Percentiles rank a stretch among this genome's conserved stretches.
phyloP scores from a whole-genome alignment of 2,113 vertebrate species.

The Mastomys coucha region DNA sequence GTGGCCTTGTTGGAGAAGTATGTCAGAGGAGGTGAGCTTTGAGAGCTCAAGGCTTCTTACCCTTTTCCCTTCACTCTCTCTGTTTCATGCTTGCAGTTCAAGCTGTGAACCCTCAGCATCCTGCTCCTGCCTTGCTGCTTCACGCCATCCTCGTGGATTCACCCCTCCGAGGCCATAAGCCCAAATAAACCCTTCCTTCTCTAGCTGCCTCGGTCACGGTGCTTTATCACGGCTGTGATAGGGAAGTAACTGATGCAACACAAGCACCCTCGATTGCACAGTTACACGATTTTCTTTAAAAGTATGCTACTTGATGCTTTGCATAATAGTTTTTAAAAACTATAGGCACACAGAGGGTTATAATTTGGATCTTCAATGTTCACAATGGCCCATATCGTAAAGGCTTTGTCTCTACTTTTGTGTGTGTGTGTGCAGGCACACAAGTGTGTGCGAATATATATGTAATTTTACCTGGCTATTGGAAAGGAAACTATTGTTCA shows the following conservation, averaged over 20 bases:
- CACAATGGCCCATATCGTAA: not conserved
- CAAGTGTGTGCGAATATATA: not conserved
- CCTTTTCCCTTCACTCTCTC: not conserved
- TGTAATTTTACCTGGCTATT: not conserved
- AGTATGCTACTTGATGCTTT: not conserved
- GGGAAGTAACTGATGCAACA: not conserved
- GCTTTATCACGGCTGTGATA: not conserved
- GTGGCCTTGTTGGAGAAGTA: not conserved
- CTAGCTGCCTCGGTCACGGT: too few species aligned
- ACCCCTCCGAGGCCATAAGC: not conserved
- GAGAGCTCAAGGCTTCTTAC: not conserved
- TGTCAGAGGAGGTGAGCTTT: not conserved
- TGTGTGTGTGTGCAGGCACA: not conserved
- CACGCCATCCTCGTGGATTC: not conserved
- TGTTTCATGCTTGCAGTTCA: not conserved
- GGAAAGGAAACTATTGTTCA: conserved; percentile 20
- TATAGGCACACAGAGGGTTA: not conserved
- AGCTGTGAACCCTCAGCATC: not conserved
- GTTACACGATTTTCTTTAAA: not conserved
- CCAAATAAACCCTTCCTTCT: not conserved
- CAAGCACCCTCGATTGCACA: not conserved
- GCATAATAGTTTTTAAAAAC: not conserved
- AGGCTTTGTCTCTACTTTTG: not conserved
- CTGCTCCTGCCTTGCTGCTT: not conserved
- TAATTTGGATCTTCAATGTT: not conserved